Conservation (phyloP, 2,113 vertebrate species). For the Phrynocephalus versicolor region DNA sequence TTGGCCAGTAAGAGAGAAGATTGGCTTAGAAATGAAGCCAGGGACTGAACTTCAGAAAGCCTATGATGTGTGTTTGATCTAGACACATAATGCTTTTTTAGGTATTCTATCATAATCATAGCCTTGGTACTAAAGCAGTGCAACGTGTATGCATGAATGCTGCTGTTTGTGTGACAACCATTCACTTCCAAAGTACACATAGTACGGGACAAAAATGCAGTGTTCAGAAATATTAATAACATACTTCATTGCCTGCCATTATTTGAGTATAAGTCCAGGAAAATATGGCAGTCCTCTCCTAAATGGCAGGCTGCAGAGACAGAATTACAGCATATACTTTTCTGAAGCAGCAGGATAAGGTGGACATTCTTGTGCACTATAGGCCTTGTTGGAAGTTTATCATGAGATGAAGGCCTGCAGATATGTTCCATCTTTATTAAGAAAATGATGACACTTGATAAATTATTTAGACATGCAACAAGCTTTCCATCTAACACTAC, state of each 20-base stretch:
- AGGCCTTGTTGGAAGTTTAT: not conserved
- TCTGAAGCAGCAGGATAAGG: not conserved
- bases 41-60: not conserved
- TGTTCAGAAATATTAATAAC: constrained; percentile 36
- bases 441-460: not conserved
- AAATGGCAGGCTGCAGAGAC: not conserved
- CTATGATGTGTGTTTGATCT: not conserved
- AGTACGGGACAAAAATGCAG: constrained; percentile 43
- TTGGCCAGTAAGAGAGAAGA: not conserved
- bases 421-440: not conserved
- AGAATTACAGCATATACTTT: not conserved
- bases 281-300: not conserved
- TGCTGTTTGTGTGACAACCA: constrained; percentile 23
- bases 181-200: constrained; percentile 36
- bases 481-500: not conserved
- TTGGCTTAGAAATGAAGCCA: not conserved
- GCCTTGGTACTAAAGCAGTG: constrained; percentile 21
- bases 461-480: not conserved
- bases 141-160: constrained; percentile 13
- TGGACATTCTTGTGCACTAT: not conserved
- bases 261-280: constrained; percentile 35
- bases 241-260: constrained; percentile 34
- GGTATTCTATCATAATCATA: not conserved
- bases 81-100: not conserved
- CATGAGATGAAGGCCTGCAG: not conserved